Evolutionary conservation across 2,797 vertebrate genomes (phyloP), one percentile per base, ranked within the genome.

Genomic region (Dromococcyx pavoninus): DNA sequence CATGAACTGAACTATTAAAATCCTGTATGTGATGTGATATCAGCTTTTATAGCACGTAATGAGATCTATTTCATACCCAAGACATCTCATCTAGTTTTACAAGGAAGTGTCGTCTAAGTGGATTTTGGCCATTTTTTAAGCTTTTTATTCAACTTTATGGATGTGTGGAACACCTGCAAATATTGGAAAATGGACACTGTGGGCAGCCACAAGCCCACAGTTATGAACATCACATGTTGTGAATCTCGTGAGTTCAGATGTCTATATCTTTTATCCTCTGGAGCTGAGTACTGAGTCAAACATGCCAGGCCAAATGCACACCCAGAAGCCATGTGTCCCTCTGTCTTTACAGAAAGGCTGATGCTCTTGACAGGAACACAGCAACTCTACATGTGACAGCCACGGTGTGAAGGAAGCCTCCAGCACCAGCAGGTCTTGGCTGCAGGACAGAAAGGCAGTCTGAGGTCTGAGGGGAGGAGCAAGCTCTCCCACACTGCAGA

Each of bases 241-340:
- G 65, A 44, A 32, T 65, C 58, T 75, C 1, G 0, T 37, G 11
- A 72, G 44, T 64, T 74, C 72, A 80, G 48, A 54, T 0, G 3
- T 44, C 12, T 11, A 17, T 7, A 62, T 32, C 1, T 62, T 79
- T 78, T 82, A 32, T 24, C 16, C 39, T 70, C 1, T 8, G 75
- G 28, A 87, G 7, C 10, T 9, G 43, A 74, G 19, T 50, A 44
- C 44, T 0, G 0, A 27, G 32, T 64, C 41, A 30, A 24, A 32
- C 2, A 1, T 1, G 8, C 11, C 56, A 79, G 28, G 28, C 30
- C 58, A 75, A 3, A 19, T 21, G 9, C 37, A 54, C 17, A 35
- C 14, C 44, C 28, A 17, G 17, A 25, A 76, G 8, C 46, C 7
- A 3, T 3, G 15, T 50, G 62, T 53, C 27, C 17, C 37, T 41